Evolutionary conservation across 2,797 vertebrate species (phyloP), one percentile per base, ranked within the genome.

Genomic region (Novumbra hubbsi): DNA sequence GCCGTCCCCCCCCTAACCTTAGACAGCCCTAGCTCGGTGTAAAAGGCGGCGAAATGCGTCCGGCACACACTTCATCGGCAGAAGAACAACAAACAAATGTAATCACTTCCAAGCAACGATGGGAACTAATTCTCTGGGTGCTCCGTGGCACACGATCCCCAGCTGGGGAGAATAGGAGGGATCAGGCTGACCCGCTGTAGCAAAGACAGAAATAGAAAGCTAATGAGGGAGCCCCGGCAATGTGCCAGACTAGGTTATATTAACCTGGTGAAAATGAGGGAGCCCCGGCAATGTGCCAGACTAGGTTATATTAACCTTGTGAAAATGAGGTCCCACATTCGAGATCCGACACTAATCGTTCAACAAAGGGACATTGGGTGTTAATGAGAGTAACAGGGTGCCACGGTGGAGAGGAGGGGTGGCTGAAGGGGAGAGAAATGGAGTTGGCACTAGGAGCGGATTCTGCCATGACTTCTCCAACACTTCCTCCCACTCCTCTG

Each of bases 351-450:
- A 71, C 73, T 84, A 87, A 88, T 86, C 81, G 84, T 74, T 78
- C 73, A 85, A 87, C 83, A 88, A 87, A 84, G 80, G 80, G 80
- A 45, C 79, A 71, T 73, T 24, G 12, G 55, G 8, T 60, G 21
- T 83, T 81, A 84, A 83, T 76, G 73, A 80, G 81, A 83, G 55
- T 24, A 57, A 57, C 11, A 57, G 55, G 55, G 55, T 57, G n/a
- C 50, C 50, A 55, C 7, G 52, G 52, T 55, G 55, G 9, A 24
- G 55, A 24, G 11, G 4, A 27, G 55, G 21, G 55, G 24, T 21
- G 68, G 71, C 82, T 21, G n/a, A 48, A 68, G 83, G 78, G 75
- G 1, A 45, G 41, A 45, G 9, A 11, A 45, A 45, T 45, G 41
- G 41, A 11, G 72, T 67, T 83, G 83, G 86, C 83, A 70, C 52